phyloP scores from a whole-genome alignment of 2,888 invertebrate genomes.

The Cheilosia impressa region DNA sequence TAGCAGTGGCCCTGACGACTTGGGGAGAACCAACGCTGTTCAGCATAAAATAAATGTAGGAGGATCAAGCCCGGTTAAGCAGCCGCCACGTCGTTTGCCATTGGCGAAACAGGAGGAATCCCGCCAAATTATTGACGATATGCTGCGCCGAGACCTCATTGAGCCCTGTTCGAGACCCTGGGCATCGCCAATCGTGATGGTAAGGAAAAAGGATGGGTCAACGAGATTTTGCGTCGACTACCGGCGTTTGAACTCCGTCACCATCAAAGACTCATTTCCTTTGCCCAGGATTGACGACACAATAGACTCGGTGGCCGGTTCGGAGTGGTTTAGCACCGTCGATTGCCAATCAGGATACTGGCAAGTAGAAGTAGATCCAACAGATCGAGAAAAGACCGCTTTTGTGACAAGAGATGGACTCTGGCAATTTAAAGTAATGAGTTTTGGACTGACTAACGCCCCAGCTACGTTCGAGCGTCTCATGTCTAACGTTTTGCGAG shows the following conservation, averaged over 20 bases:
- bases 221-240: not conserved
- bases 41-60: constrained; percentile 48
- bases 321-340: constrained; percentile 24
- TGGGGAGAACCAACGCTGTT: constrained; percentile 35
- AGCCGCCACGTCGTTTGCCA: too few relatives aligned
- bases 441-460: constrained; percentile 19
- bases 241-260: constrained; percentile 26
- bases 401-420: constrained; percentile 20
- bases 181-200: constrained; percentile 49
- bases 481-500: not conserved
- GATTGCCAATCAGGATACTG: constrained; percentile 50
- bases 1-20: constrained; percentile 15
- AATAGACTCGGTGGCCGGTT: constrained; percentile 13
- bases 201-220: constrained; percentile 43
- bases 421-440: constrained; percentile 46
- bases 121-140: constrained; percentile 31
- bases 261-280: constrained; percentile 41
- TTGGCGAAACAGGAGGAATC: too few relatives aligned
- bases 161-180: constrained; percentile 40
- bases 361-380: constrained; percentile 36
- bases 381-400: constrained; percentile 20
- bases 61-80: constrained; percentile 22
- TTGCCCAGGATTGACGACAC: constrained; percentile 56
- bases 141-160: constrained; percentile 28
- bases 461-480: not conserved